Conservation (phyloP, 2,888 invertebrate species). For the Nycteola revayana region DNA sequence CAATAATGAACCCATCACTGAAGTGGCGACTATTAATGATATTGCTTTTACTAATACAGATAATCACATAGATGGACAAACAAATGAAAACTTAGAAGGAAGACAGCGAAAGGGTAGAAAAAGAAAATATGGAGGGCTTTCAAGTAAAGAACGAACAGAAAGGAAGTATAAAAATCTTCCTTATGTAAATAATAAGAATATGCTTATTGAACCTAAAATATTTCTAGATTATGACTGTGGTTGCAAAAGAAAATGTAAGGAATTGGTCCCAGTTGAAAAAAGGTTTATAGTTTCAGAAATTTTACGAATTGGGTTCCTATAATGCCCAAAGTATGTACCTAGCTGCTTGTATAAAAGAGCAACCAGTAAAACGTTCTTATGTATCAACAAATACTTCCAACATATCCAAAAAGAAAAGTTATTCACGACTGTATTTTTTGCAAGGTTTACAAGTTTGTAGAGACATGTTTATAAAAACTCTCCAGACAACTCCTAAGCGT, state of each 20-base stretch:
- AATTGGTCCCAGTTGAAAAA: conserved; percentile 5
- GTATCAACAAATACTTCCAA: conserved; percentile 4
- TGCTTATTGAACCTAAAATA: conserved; percentile 5
- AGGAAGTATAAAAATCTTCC: conserved; percentile 7
- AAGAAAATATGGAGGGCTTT: conserved; percentile 1
- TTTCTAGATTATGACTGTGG: conserved; percentile 8
- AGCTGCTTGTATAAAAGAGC: conserved; percentile 9
- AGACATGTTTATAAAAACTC: conserved; percentile 9
- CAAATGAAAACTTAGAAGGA: conserved; percentile 1
- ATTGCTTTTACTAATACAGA: conserved; percentile 2
- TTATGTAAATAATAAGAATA: conserved; percentile 5
- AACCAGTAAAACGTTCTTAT: conserved; percentile 3
- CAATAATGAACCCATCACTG: conserved; percentile 1
- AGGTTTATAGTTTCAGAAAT: conserved; percentile 4
- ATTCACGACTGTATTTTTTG: conserved; percentile 10
- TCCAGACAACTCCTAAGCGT: conserved; percentile 10
- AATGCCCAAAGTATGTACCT: conserved; percentile 6
- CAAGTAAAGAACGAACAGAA: conserved; percentile 2
- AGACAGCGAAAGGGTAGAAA: conserved; percentile 1
- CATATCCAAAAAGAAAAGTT: conserved; percentile 7
- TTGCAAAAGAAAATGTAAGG: conserved; percentile 5
- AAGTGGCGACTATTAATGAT: conserved; percentile 1
- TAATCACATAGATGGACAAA: conserved; percentile 1
- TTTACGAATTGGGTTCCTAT: conserved; percentile 7
- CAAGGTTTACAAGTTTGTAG: conserved; percentile 9